Conservation (phyloP, 2,888 invertebrate species). For the Caenorhabditis zanzibari region DNA sequence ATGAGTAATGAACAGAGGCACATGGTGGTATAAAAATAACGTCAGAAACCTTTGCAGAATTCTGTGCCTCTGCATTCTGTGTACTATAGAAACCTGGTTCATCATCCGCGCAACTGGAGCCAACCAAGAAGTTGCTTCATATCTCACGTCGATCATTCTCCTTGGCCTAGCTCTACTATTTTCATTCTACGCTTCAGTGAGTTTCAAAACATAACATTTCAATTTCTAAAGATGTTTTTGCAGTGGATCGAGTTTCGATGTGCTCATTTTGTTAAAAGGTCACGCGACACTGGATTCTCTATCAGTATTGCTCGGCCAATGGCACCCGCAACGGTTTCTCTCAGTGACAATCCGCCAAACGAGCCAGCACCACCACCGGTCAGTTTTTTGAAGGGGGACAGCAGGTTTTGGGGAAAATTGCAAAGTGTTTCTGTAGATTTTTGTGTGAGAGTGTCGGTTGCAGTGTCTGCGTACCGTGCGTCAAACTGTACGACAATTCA, state of each 20-base stretch:
- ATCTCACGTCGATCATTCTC: conserved; percentile 10
- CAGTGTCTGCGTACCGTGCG: too few species aligned
- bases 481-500: too few species aligned
- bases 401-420: too few species aligned
- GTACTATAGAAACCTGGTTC: conserved; percentile 40
- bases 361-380: conserved; percentile 18
- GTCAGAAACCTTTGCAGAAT: conserved; percentile 7
- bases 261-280: conserved; percentile 78
- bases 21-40: not conserved
- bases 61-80: conserved; percentile 9
- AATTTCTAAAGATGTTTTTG: conserved; percentile 21
- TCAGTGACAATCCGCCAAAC: conserved; percentile 64
- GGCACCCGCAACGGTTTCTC: conserved; percentile 76
- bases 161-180: conserved; percentile 1
- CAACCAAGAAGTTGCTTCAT: not conserved
- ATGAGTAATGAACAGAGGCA: not conserved
- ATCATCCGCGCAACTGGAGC: conserved; percentile 11
- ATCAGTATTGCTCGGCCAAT: conserved; percentile 78
- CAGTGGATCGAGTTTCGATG: conserved; percentile 76
- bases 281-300: conserved; percentile 80
- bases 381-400: too few species aligned
- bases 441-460: too few species aligned
- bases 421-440: too few species aligned
- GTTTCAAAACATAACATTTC: not conserved
- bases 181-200: conserved; percentile 54